Conservation (phyloP, 2,797 vertebrate genomes). For the Clarias laeviceps region DNA sequence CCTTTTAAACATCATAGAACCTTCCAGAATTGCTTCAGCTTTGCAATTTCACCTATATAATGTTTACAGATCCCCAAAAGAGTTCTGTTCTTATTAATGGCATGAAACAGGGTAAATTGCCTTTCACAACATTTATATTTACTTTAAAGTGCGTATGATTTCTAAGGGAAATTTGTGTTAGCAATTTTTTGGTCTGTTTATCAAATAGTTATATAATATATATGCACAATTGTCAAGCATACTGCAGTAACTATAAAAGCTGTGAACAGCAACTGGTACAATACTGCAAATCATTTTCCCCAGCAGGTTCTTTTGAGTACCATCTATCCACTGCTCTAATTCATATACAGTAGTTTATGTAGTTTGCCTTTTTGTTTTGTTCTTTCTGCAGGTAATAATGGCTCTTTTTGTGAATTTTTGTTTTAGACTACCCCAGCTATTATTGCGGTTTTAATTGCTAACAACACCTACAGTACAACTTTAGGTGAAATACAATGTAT, state of each 20-base stretch:
- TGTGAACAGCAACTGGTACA: constrained; percentile 11
- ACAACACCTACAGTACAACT: not conserved
- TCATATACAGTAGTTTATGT: not conserved
- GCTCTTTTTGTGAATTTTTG: not conserved
- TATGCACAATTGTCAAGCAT: not conserved
- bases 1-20: not conserved
- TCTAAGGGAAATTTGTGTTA: not conserved
- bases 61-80: not conserved
- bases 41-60: not conserved
- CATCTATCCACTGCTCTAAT: constrained; percentile 21
- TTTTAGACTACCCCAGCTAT: not conserved
- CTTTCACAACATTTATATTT: constrained; percentile 3
- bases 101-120: not conserved
- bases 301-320: constrained; percentile 19
- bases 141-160: not conserved
- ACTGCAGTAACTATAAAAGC: not conserved
- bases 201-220: not conserved
- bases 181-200: not conserved
- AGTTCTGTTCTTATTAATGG: not conserved
- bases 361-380: constrained; percentile 8
- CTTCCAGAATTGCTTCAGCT: not conserved
- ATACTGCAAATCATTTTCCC: constrained; percentile 26
- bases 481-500: not conserved
- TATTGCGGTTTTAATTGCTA: not conserved
- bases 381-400: constrained; percentile 26